Evolutionary conservation across 2,888 invertebrate genomes (phyloP).

Genomic region (Galerucella pusilla): DNA sequence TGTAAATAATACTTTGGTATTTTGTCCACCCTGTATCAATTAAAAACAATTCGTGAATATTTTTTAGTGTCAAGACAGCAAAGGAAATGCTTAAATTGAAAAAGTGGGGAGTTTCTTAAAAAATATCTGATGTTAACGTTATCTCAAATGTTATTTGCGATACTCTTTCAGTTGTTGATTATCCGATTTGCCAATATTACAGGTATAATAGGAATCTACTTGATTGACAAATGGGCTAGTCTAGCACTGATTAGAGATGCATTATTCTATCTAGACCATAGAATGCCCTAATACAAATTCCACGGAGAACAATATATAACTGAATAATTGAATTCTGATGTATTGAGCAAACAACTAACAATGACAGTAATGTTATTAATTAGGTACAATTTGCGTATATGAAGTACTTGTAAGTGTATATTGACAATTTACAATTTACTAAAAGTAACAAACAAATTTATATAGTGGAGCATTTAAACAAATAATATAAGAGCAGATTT

Average conservation of each 20-base stretch:
- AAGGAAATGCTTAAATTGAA: no score
- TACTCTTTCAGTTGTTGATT: neutral
- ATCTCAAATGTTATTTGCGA: no score
- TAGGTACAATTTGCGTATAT: neutral
- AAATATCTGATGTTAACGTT: no score
- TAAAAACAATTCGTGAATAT: no score
- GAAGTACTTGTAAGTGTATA: no score
- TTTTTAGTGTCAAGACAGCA: no score
- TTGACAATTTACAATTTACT: no score
- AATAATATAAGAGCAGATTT: no score
- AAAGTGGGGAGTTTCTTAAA: no score
- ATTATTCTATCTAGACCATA: neutral
- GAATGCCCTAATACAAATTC: neutral
- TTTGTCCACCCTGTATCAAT: neutral
- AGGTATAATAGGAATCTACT: neutral
- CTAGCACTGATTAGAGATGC: neutral
- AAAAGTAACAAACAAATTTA: no score
- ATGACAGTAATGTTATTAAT: constrained; percentile 6
- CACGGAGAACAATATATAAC: constrained; percentile 14
- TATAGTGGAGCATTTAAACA: no score
- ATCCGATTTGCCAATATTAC: neutral
- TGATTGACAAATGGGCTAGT: neutral
- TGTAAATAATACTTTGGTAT: neutral
- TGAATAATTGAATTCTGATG: constrained; percentile 22
- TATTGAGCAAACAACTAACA: constrained; percentile 17